phyloP scores from a whole-genome alignment of 2,113 vertebrate genomes.

The Notothenia coriiceps region DNA sequence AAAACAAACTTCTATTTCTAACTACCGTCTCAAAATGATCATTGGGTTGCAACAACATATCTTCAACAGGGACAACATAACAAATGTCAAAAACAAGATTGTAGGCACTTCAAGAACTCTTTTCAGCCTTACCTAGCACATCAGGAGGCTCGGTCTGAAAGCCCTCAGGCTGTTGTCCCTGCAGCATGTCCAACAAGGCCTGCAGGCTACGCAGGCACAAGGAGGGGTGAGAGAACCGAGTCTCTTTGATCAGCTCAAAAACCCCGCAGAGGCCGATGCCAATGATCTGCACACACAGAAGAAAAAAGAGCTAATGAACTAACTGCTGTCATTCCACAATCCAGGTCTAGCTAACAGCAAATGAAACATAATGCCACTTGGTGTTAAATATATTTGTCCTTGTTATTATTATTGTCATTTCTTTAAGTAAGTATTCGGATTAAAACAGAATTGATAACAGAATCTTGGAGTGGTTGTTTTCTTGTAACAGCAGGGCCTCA shows the following conservation, averaged over 20 bases:
- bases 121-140: conserved; percentile 89
- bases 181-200: conserved; percentile 96
- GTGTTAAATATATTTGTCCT: too few relatives aligned
- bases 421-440: not conserved
- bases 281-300: conserved; percentile 88
- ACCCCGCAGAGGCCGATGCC: conserved; percentile 98
- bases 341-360: not conserved
- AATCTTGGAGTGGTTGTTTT: conserved; percentile 9
- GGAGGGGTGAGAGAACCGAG: conserved; percentile 95
- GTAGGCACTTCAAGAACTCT: not conserved
- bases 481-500: not conserved
- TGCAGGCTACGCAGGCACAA: conserved; percentile 97
- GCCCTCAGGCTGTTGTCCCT: conserved; percentile 97
- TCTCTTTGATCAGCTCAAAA: conserved; percentile 98
- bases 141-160: conserved; percentile 97
- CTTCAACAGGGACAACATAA: not conserved
- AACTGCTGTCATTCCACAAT: not conserved
- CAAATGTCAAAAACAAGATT: too few relatives aligned
- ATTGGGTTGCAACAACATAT: not conserved
- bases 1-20: not conserved
- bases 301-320: conserved; percentile 37
- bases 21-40: not conserved
- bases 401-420: too few relatives aligned
- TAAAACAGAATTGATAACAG: not conserved
- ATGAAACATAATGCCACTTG: not conserved